These are phyloP conservation scores for Helicoverpa armigera DNA, from an alignment of 1,140 invertebrate species.

Conservation along the genomic window DNA sequence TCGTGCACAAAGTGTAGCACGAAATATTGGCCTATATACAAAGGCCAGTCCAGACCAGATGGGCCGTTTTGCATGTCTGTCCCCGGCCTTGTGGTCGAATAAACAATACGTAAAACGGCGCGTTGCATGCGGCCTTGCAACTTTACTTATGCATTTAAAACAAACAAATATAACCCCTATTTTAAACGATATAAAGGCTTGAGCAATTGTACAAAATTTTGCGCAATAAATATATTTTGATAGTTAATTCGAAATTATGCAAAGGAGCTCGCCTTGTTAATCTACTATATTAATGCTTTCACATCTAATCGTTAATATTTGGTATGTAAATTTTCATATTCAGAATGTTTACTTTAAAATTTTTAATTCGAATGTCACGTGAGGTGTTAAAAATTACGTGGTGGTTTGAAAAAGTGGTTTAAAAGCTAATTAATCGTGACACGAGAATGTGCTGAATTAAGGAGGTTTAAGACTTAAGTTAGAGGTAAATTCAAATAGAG, in stretches of 20 bases:
- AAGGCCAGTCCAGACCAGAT: slow-evolving; percentile 45
- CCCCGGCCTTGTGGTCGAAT: slow-evolving; percentile 48
- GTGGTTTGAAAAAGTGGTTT: neutral
- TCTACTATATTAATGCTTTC: slow-evolving; percentile 37
- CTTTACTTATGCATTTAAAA: slow-evolving; percentile 28
- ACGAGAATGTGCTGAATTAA: slow-evolving; percentile 27
- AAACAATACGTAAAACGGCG: slow-evolving; percentile 46
- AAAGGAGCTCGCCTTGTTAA: slow-evolving; percentile 27
- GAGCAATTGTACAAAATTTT: neutral
- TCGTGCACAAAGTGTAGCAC: slow-evolving; percentile 27
- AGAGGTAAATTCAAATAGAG: slow-evolving; percentile 1
- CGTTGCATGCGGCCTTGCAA: slow-evolving; percentile 47
- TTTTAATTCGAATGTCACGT: slow-evolving; percentile 4
- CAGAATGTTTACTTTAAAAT: slow-evolving; percentile 19
- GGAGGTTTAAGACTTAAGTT: neutral
- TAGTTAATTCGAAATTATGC: slow-evolving; percentile 44
- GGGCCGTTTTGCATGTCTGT: slow-evolving; percentile 48
- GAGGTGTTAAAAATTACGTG: slow-evolving; percentile 20
- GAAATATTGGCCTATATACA: slow-evolving; percentile 48
- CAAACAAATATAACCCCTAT: slow-evolving; percentile 37
- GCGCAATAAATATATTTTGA: slow-evolving; percentile 40
- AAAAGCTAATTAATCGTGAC: slow-evolving; percentile 2
- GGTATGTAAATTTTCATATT: slow-evolving; percentile 32
- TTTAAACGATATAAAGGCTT: neutral
- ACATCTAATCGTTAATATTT: slow-evolving; percentile 43